Evolutionary conservation across 2,113 vertebrate genomes (phyloP).

Genomic region (Prolemur simus): DNA sequence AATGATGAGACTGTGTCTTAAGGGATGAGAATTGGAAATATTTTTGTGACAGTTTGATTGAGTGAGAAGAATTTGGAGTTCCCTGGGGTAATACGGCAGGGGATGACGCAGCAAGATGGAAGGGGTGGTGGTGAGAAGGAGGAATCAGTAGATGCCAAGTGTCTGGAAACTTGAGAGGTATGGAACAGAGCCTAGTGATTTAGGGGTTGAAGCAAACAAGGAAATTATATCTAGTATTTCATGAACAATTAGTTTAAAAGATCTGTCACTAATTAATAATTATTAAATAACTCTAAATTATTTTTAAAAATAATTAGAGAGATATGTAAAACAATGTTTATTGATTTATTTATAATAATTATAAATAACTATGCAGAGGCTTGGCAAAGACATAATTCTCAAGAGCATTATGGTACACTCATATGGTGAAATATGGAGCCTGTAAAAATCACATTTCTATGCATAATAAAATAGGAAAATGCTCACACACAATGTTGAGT

Average conservation of each 20-base stretch:
- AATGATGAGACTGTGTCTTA: not conserved
- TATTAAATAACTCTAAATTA: not conserved
- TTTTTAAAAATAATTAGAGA: not conserved
- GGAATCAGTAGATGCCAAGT: not conserved
- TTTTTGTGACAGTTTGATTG: not conserved
- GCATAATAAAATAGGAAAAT: not conserved
- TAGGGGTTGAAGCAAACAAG: not conserved
- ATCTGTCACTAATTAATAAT: not conserved
- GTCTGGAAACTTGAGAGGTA: not conserved
- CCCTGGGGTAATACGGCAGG: not conserved
- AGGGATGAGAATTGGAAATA: not conserved
- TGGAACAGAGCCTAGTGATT: not conserved
- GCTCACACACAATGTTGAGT: not conserved
- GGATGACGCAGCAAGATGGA: not conserved
- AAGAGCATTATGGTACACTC: not conserved
- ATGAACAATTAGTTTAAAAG: not conserved
- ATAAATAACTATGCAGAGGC: not conserved
- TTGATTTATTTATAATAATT: not conserved
- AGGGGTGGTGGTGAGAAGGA: not conserved
- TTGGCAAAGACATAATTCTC: not conserved
- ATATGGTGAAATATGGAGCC: not conserved
- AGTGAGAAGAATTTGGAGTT: not conserved
- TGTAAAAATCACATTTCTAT: not conserved
- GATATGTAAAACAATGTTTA: not conserved
- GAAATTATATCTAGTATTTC: not conserved